Evolutionary conservation across 2,888 invertebrate genomes (phyloP).

Genomic region (Chymomyza amoena): DNA sequence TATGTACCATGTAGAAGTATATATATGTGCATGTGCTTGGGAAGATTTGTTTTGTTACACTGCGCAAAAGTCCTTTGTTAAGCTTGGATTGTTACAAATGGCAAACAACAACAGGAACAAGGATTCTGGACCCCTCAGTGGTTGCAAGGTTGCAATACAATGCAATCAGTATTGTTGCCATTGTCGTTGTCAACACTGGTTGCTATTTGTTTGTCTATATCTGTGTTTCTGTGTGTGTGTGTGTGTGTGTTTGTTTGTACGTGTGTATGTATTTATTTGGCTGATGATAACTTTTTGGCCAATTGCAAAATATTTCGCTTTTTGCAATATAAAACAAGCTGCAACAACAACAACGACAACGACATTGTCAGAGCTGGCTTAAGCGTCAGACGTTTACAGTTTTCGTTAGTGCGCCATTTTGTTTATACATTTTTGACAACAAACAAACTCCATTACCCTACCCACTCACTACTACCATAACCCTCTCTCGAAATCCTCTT

Average conservation of each 20-base stretch:
- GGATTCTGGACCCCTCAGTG: background rate
- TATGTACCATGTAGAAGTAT: background rate
- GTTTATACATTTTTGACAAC: conserved; percentile 32
- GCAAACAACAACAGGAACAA: conserved; percentile 6
- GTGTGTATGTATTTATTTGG: conserved; percentile 39
- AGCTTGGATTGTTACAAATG: background rate
- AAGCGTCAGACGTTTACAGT: conserved; percentile 33
- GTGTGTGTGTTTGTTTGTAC: conserved; percentile 9
- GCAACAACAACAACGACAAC: conserved; percentile 19
- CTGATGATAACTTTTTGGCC: conserved; percentile 47
- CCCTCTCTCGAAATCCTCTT: no score
- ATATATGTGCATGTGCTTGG: background rate
- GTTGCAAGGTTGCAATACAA: background rate
- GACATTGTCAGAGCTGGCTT: conserved; percentile 16
- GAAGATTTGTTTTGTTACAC: background rate
- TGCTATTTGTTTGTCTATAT: conserved; percentile 12
- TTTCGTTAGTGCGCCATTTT: conserved; percentile 33
- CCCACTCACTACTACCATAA: background rate
- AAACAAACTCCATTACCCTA: conserved; percentile 2
- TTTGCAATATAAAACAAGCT: conserved; percentile 17
- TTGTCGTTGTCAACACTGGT: conserved; percentile 11
- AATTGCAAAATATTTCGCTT: conserved; percentile 47
- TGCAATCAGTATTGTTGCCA: conserved; percentile 4
- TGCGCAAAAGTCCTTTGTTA: background rate
- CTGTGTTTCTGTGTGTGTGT: conserved; percentile 13